Evolutionary conservation across 2,797 vertebrate genomes (phyloP), one percentile per base, ranked within the genome.

Genomic region (Pterois miles): DNA sequence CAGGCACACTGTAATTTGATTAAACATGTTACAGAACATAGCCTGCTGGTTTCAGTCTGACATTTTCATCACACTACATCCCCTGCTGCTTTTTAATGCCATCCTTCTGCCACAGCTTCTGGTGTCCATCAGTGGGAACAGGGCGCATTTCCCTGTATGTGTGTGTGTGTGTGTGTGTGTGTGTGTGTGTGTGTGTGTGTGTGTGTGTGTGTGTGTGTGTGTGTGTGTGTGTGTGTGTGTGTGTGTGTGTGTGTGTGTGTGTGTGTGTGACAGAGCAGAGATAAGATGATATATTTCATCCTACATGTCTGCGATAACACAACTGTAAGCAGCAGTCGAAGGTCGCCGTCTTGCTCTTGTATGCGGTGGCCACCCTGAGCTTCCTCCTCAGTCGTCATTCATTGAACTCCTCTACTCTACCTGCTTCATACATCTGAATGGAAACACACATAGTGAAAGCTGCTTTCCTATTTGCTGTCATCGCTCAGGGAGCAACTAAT

Each of bases 51-150:
- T 88, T 73, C 13, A 31, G 76, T 90, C 88, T 87, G 90, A 93
- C 88, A 90, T 93, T 91, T 91, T 85, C 85, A 89, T 89, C 87
- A 82, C 82, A 72, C 86, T 62, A 36, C 56, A 56, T 81, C 79
- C 71, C 91, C 87, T 62, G 87, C 91, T 88, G 91, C 1, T 74
- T 89, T 88, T 88, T 92, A 89, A 92, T 89, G 85, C 88, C 89
- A 83, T 86, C 91, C 90, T 87, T 91, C 89, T 92, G 89, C 81
- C 82, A 36, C 80, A 20, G 76, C 89, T 89, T 91, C 91, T 91
- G 91, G 84, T 80, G 90, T 90, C 88, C 74, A 73, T 90, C 87
- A 85, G 77, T 78, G 46, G 76, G 78, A 88, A 83, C 46, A 63
- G 50, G 68, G 69, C 77, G 65, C 48, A 22, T 82, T 85, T 87